These are phyloP conservation scores for Folsomia manolachei DNA, from an alignment of 2,888 invertebrate species.

Conservation along the genomic window DNA sequence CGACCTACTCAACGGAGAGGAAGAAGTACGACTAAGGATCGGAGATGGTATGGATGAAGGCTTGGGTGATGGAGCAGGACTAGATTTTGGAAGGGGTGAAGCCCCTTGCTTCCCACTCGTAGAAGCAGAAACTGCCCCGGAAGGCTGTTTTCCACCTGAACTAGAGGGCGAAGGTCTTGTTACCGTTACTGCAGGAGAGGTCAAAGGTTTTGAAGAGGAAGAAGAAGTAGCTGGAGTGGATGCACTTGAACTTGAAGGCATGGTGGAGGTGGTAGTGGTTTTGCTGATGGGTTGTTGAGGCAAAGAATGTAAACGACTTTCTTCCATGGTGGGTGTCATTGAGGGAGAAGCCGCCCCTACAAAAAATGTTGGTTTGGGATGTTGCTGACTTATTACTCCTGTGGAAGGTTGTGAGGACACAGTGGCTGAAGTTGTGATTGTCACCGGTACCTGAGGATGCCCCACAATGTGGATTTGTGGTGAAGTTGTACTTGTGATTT, in stretches of 20 bases:
- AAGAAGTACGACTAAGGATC: background rate
- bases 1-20: background rate
- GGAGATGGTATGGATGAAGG: background rate
- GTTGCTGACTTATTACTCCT: background rate
- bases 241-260: background rate
- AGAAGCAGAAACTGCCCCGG: background rate
- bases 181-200: conserved; percentile 29
- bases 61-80: background rate
- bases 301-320: too few species aligned
- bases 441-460: conserved; percentile 11
- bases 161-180: conserved; percentile 3
- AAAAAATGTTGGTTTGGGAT: conserved; percentile 7
- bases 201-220: conserved; percentile 20
- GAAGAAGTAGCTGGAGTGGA: background rate
- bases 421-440: conserved; percentile 20
- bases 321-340: conserved; percentile 27
- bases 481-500: conserved; percentile 23
- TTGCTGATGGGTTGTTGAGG: background rate
- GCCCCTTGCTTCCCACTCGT: background rate
- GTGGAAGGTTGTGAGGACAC: conserved; percentile 15
- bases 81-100: background rate
- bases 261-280: background rate
- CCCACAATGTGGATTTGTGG: background rate
- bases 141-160: background rate
- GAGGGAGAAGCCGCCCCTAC: conserved; percentile 22